Percentiles rank a stretch among this genome's conserved stretches.
phyloP scores from a whole-genome alignment of 2,113 vertebrate genomes.

The Xerus inauris region DNA sequence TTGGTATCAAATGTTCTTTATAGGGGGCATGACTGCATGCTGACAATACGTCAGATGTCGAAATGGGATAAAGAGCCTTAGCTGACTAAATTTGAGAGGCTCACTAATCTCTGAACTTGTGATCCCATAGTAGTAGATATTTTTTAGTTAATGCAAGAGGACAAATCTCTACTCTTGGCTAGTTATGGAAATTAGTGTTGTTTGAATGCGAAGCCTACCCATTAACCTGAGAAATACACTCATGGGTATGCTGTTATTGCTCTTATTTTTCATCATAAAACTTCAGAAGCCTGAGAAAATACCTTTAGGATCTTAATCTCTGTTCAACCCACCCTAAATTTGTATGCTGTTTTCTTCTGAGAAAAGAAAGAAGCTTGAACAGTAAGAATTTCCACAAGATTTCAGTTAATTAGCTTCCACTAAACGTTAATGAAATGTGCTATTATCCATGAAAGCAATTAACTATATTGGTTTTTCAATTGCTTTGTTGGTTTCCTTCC shows the following conservation, averaged over 20 bases:
- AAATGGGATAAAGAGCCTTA: constrained; percentile 71
- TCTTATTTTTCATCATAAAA: constrained; percentile 33
- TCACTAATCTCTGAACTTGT: constrained; percentile 70
- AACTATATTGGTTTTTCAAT: not conserved
- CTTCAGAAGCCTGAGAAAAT: constrained; percentile 46
- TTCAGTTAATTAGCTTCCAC: not conserved
- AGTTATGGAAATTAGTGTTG: constrained; percentile 49
- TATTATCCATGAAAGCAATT: not conserved
- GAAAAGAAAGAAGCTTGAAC: not conserved
- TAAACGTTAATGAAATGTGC: not conserved
- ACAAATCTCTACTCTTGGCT: not conserved
- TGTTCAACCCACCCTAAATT: not conserved
- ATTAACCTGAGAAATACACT: not conserved
- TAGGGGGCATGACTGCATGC: constrained; percentile 27
- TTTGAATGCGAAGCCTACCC: not conserved
- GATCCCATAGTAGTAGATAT: constrained; percentile 55
- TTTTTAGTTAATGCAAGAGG: constrained; percentile 57
- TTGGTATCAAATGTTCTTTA: constrained; percentile 28
- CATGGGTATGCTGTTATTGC: not conserved
- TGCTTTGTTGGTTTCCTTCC: not conserved
- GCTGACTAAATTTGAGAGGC: constrained; percentile 66
- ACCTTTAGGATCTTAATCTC: not conserved
- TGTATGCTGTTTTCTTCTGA: not conserved
- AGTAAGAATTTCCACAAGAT: not conserved
- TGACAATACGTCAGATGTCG: constrained; percentile 57